phyloP scores from a whole-genome alignment of 2,797 vertebrate genomes.

The Sternotherus odoratus region DNA sequence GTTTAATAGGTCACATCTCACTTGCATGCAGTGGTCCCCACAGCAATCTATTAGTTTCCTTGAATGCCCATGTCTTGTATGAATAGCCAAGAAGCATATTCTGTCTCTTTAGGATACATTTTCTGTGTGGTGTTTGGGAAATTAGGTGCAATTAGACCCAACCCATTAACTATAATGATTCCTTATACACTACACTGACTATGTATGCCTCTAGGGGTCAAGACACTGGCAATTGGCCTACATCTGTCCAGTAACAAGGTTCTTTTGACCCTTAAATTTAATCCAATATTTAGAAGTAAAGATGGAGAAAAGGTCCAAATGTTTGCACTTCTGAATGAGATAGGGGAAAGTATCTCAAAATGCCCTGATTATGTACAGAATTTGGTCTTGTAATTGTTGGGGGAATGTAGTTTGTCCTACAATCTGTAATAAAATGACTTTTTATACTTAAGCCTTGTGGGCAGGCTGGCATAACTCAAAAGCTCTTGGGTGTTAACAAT shows the following conservation, averaged over 20 bases:
- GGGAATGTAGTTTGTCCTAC: not conserved
- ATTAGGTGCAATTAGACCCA: conserved; percentile 71
- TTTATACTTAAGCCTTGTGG: conserved; percentile 21
- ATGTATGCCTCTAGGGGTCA: conserved; percentile 25
- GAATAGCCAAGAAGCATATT: conserved; percentile 61
- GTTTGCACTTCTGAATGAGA: not conserved
- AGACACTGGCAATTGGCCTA: conserved; percentile 42
- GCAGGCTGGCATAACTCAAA: conserved; percentile 37
- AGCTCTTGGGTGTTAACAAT: conserved; percentile 31
- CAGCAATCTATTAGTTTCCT: conserved; percentile 36
- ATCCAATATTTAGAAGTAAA: conserved; percentile 54
- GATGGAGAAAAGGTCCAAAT: not conserved
- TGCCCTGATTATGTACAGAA: not conserved
- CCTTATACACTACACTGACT: conserved; percentile 37
- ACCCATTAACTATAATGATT: conserved; percentile 72
- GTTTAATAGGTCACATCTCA: conserved; percentile 4
- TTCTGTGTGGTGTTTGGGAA: conserved; percentile 47
- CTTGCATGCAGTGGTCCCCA: not conserved
- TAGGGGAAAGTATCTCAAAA: conserved; percentile 14
- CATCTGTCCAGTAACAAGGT: conserved; percentile 51
- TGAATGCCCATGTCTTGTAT: conserved; percentile 16
- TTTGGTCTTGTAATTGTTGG: conserved; percentile 34
- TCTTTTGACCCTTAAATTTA: conserved; percentile 46
- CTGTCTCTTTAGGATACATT: conserved; percentile 51
- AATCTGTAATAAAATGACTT: conserved; percentile 18